phyloP scores from a whole-genome alignment of 1,140 invertebrate genomes.

The Cardiocondyla obscurior region DNA sequence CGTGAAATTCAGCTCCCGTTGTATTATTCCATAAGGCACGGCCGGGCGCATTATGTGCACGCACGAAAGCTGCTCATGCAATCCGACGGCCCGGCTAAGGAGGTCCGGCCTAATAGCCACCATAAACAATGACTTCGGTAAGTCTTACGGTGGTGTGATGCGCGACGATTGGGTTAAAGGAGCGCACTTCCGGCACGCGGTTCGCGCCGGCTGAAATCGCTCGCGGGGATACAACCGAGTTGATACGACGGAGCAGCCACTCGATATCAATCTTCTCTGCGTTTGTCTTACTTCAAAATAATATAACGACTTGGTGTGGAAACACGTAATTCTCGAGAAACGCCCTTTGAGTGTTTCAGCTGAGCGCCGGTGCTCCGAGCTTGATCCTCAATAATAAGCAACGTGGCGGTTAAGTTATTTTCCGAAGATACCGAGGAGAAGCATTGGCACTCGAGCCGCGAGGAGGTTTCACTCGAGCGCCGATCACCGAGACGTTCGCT shows the following conservation, averaged over 20 bases:
- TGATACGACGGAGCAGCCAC: too few species aligned
- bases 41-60: conserved; percentile 42
- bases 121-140: conserved; percentile 56
- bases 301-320: not conserved
- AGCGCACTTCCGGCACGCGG: conserved; percentile 6
- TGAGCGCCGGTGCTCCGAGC: not conserved
- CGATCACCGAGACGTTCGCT: not conserved
- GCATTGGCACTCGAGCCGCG: not conserved
- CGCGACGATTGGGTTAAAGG: conserved; percentile 37
- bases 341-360: conserved; percentile 40
- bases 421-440: not conserved
- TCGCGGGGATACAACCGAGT: too few species aligned
- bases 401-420: not conserved
- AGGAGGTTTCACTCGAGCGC: not conserved
- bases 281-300: conserved; percentile 21
- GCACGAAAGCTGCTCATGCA: conserved; percentile 46
- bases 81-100: conserved; percentile 15
- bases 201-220: too few species aligned
- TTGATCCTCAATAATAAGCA: conserved; percentile 27
- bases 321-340: conserved; percentile 7
- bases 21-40: conserved; percentile 62
- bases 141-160: not conserved
- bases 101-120: conserved; percentile 24
- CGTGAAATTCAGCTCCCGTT: conserved; percentile 60
- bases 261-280: not conserved